Evolutionary conservation across 2,797 vertebrate species (phyloP).

Genomic region (Enteromius paludinosus): DNA sequence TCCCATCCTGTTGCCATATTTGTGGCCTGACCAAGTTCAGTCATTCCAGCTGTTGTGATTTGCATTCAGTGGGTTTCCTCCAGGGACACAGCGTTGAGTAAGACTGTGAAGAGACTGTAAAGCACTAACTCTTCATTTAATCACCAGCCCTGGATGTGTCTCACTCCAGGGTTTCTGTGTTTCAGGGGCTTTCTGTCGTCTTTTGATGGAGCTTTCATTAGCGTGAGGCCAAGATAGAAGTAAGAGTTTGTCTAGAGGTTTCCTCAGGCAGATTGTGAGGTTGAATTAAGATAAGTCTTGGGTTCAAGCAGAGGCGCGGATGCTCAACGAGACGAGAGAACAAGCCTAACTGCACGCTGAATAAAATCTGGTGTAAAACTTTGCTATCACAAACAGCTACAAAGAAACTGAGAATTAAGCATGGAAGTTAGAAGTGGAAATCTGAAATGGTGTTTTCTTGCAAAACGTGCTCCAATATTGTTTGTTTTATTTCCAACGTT

Average conservation of each 20-base stretch:
- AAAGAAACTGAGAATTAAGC: not conserved
- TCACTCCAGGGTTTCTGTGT: conserved; percentile 3
- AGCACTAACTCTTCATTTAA: not conserved
- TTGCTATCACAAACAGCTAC: not conserved
- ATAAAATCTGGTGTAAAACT: not conserved
- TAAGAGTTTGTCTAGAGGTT: conserved; percentile 4
- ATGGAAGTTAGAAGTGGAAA: not conserved
- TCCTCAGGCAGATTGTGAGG: not conserved
- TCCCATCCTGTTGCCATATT: not conserved
- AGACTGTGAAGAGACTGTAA: not conserved
- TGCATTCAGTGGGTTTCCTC: not conserved
- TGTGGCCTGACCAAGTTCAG: conserved; percentile 2
- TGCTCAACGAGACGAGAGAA: not conserved
- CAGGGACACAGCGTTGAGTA: not conserved
- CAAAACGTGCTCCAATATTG: not conserved
- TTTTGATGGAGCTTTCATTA: conserved; percentile 6
- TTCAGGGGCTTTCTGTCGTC: not conserved
- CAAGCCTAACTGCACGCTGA: too few relatives aligned
- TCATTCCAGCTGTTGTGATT: not conserved
- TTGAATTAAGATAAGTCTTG: not conserved
- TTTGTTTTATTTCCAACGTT: not conserved
- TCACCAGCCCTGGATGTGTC: not conserved
- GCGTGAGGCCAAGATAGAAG: not conserved
- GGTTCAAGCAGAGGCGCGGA: not conserved
- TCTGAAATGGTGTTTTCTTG: not conserved